Evolutionary conservation across 2,113 vertebrate species (phyloP).

Genomic region (Sprattus sprattus): DNA sequence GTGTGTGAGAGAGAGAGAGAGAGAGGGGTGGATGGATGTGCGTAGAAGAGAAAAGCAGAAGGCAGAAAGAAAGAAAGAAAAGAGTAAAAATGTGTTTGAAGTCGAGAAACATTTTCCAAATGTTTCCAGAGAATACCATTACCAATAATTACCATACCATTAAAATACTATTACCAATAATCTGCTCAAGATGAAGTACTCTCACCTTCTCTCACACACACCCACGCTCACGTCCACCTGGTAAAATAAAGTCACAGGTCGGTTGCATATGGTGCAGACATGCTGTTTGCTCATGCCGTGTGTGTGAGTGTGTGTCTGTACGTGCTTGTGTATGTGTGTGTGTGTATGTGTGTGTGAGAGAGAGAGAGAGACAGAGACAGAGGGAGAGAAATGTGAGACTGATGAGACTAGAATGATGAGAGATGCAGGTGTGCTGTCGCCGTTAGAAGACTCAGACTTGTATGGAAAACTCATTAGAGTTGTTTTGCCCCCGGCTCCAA

Average conservation of each 20-base stretch:
- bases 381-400: background rate
- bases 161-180: background rate
- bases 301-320: background rate
- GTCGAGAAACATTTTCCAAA: background rate
- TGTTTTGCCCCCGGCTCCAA: background rate
- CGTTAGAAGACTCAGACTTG: background rate
- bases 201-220: background rate
- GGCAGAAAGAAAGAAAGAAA: background rate
- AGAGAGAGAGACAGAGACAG: background rate
- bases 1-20: conserved; percentile 30
- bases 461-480: conserved; percentile 1
- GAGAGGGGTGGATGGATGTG: background rate
- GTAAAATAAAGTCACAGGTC: background rate
- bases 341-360: background rate
- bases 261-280: background rate
- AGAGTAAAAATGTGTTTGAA: background rate
- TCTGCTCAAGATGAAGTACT: background rate
- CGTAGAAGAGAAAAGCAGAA: background rate
- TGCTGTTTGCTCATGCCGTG: background rate
- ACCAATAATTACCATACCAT: background rate
- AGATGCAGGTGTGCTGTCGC: background rate
- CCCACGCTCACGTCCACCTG: background rate
- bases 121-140: background rate
- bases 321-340: background rate
- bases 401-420: background rate